Base-by-base conservation (phyloP, 2,888 invertebrate species). In the Lycia hirtaria region DNA sequence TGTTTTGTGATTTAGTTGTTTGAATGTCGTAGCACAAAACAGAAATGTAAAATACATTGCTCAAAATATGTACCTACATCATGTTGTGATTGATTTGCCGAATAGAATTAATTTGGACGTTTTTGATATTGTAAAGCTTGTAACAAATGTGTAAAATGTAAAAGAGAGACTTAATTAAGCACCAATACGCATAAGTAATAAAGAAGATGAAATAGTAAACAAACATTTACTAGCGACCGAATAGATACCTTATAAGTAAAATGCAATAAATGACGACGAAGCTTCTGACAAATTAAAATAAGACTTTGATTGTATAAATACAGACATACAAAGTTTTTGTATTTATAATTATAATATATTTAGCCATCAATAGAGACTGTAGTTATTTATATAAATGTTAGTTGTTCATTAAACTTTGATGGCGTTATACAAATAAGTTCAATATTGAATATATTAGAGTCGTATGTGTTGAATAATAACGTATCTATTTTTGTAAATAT, bases 341-440 rank as follows among this genome's bases (percentile, higher is more conserved):
- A 75, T 64, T 48, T 66, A 68, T 65, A 72, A 68, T 75, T 66
- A 66, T 73, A 70, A 67, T 72, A 40, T 70, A 65, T 73, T 78
- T 85, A 87, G 87, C 75, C 77, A 81, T 78, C 76, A 80, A 67
- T 83, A 85, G 82, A 87, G 85, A 88, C 81, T 86, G 85, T 88
- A 88, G 87, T 73, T 85, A 81, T 81, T 78, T 87, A 86, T 85
- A 87, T 88, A 67, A 87, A 85, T 87, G 87, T 88, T 88, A 88
- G 88, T 81, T 78, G 83, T 87, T 85, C 81, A 78, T 80, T 64
- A 65, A 66, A 71, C 65, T 64, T 76, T 65, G 73, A 80, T 80
- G 81, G 79, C 81, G 85, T 72, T 81, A 76, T 78, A 78, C 73
- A 72, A 65, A 68, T 73, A 74, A 69, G 70, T 76, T 75, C 68